Conservation (phyloP, 2,888 invertebrate genomes). For the Branchellion lobata region DNA sequence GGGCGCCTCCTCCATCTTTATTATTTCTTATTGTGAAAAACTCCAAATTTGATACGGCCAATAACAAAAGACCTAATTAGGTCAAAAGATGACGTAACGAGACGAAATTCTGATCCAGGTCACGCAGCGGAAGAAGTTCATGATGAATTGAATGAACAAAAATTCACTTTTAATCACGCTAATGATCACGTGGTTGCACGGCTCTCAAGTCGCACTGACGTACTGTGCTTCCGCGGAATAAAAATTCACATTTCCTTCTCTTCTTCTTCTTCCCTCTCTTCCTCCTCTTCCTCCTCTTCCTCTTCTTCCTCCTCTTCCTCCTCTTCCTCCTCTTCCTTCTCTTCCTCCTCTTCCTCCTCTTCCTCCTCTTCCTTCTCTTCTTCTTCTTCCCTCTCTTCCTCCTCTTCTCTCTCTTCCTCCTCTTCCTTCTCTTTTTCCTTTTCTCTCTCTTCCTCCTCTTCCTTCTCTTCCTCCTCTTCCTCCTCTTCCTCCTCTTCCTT, state of each 20-base stretch:
- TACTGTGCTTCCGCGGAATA: no score
- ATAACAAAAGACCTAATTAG: constrained; percentile 40
- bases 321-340: no score
- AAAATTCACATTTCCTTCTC: no score
- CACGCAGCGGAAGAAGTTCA: neutral
- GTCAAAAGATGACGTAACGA: constrained; percentile 38
- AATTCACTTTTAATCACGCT: neutral
- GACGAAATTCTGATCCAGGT: constrained; percentile 28
- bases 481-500: neutral
- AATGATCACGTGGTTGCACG: neutral
- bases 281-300: no score
- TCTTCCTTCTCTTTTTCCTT: neutral
- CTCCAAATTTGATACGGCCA: constrained; percentile 15
- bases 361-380: no score
- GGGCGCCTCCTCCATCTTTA: no score
- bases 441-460: neutral
- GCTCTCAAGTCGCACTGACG: no score
- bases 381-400: no score
- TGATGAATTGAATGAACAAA: neutral
- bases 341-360: no score
- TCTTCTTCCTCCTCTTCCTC: no score
- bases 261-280: no score
- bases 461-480: neutral
- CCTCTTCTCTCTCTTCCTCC: neutral
- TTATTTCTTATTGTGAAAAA: neutral